Conservation (phyloP, 2,888 invertebrate genomes). For the Pemphredon lugubris region DNA sequence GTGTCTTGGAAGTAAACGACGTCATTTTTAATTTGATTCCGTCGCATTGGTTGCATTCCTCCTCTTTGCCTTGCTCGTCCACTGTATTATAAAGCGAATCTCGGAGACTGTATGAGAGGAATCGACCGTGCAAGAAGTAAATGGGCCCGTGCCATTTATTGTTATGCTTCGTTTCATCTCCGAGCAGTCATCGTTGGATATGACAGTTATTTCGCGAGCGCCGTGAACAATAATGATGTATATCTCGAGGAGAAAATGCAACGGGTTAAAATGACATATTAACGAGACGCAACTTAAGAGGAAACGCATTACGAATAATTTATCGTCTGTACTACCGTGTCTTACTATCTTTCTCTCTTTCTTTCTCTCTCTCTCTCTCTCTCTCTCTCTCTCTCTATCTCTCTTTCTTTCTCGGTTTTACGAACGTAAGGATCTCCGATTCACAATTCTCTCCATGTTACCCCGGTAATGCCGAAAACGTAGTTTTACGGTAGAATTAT, state of each 20-base stretch:
- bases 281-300: not conserved
- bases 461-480: too few species aligned
- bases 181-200: conserved; percentile 8
- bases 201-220: not conserved
- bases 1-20: conserved; percentile 1
- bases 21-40: conserved; percentile 11
- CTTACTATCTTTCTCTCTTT: too few species aligned
- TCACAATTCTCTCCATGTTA: too few species aligned
- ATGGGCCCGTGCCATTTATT: conserved; percentile 51
- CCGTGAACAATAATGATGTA: not conserved
- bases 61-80: not conserved
- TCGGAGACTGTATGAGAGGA: conserved; percentile 9
- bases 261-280: not conserved
- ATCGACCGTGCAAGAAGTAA: conserved; percentile 26
- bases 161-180: conserved; percentile 50
- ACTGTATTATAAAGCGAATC: conserved; percentile 1
- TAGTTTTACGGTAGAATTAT: too few species aligned
- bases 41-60: not conserved
- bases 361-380: too few species aligned
- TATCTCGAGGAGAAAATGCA: not conserved
- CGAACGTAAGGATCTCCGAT: too few species aligned
- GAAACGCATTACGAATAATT: too few species aligned
- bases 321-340: too few species aligned
- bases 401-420: not conserved
- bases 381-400: not conserved